These are phyloP conservation scores for Ophioninae sp. DNA, from an alignment of 2,888 invertebrate species.

Conservation along the genomic window DNA sequence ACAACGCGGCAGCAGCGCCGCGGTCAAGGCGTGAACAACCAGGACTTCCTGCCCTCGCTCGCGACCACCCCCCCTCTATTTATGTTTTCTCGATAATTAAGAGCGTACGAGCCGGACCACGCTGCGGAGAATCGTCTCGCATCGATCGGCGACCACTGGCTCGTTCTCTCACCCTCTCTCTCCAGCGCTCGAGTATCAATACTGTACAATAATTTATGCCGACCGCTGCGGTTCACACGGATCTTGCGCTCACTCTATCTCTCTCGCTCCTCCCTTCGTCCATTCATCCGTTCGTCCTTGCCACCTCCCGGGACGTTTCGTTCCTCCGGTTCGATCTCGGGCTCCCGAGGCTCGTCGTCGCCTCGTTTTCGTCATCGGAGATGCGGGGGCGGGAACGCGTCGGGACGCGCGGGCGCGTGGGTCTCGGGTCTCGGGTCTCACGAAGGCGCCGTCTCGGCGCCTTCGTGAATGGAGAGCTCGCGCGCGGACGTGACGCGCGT, in stretches of 20 bases:
- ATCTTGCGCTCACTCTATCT: neutral
- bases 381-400: neutral
- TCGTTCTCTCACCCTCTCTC: conserved; percentile 54
- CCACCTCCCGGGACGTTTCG: no score
- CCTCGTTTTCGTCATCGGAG: no score
- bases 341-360: no score
- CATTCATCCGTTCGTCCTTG: no score
- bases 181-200: conserved; percentile 69
- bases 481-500: neutral
- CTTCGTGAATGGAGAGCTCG: neutral
- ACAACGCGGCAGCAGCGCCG: conserved; percentile 54
- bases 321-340: no score
- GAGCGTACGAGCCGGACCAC: neutral
- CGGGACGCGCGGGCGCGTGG: neutral
- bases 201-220: conserved; percentile 75
- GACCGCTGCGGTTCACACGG: conserved; percentile 65
- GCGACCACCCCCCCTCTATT: conserved; percentile 5
- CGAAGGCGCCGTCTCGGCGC: neutral
- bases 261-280: neutral
- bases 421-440: no score
- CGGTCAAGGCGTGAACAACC: conserved; percentile 66
- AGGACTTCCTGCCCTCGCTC: neutral
- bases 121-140: no score
- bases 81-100: conserved; percentile 7
- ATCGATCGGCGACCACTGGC: neutral